These are phyloP conservation scores for Myoxocephalus aenaeus DNA, from an alignment of 2,797 vertebrate genomes.

Conservation along the genomic window DNA sequence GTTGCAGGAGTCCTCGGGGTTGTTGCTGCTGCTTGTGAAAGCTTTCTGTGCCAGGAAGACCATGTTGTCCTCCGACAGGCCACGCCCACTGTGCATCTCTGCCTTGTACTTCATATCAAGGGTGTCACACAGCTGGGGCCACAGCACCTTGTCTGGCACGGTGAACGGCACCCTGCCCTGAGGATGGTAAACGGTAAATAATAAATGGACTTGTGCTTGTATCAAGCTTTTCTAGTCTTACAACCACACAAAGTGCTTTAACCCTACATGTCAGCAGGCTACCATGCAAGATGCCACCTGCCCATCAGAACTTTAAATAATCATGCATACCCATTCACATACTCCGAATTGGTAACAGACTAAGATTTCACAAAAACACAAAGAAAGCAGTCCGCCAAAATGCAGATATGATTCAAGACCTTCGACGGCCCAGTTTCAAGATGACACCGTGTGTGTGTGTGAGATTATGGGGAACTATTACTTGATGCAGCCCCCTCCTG, in stretches of 20 bases:
- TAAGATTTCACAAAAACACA: not conserved
- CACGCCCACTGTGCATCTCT: constrained; percentile 93
- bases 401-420: not conserved
- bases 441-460: not conserved
- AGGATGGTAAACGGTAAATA: not conserved
- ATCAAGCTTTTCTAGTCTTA: not conserved
- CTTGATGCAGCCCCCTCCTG: not conserved
- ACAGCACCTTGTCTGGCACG: constrained; percentile 94
- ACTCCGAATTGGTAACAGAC: not conserved
- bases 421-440: not conserved
- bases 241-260: not conserved
- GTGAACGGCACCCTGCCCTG: constrained; percentile 94
- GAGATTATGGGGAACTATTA: not conserved
- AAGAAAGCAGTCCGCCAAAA: not conserved
- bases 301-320: not conserved
- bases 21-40: constrained; percentile 89
- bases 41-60: constrained; percentile 96
- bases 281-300: too few relatives aligned
- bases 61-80: constrained; percentile 94
- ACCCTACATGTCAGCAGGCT: not conserved
- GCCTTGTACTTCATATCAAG: constrained; percentile 98
- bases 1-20: constrained; percentile 90
- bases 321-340: not conserved
- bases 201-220: not conserved
- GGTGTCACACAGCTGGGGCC: constrained; percentile 94